Base-by-base conservation (phyloP, 2,797 vertebrate genomes). In the Bovichtus variegatus region DNA sequence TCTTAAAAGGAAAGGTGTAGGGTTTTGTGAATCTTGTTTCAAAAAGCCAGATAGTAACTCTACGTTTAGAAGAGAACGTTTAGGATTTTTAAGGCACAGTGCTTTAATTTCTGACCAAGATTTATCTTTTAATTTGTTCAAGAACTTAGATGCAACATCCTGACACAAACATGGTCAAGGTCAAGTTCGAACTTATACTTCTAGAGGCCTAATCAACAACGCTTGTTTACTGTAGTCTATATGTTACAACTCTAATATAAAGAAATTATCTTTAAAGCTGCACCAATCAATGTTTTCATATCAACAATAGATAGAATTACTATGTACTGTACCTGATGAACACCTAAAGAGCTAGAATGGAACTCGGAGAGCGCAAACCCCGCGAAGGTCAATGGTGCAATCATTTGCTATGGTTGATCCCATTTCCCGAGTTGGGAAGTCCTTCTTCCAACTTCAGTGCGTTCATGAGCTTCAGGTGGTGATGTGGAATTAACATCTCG, bases 1-100 rank as follows among this genome's bases (percentile, higher is more conserved):
- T 76, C 64, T 75, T 78, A 62, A 78, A 74, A 54, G 53, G 34
- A 50, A n/a, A 77, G n/a, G 49, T 74, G 75, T 50, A 62, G 59
- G 25, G 23, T 46, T 66, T 67, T 66, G 10, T 40, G 40, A 71
- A 43, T 41, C 25, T 29, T 67, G 27, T 63, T 71, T 51, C 6
- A 27, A 54, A 74, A 47, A 43, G 36, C 13, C 34, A 64, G 19
- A 64, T 29, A 60, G 16, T 41, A 46, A 31, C 12, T 63, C 16
- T 41, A 0, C n/a, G 19, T 46, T 13, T 15, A 41, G 5, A 47
- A 23, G 18, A 1, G 16, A 41, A 38, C 7, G 6, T 54, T 53
- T 53, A 21, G 7, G 6, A 29, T 55, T 43, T 50, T 65, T 44
- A 34, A 43, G 16, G 27, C 36, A 18, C 3, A 19, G 13, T 23